A percentile compares a stretch with the other conserved stretches of the same genome.
These are phyloP conservation scores for Sminthopsis crassicaudata DNA, from an alignment of 2,113 vertebrate genomes.

Conservation along the genomic window DNA sequence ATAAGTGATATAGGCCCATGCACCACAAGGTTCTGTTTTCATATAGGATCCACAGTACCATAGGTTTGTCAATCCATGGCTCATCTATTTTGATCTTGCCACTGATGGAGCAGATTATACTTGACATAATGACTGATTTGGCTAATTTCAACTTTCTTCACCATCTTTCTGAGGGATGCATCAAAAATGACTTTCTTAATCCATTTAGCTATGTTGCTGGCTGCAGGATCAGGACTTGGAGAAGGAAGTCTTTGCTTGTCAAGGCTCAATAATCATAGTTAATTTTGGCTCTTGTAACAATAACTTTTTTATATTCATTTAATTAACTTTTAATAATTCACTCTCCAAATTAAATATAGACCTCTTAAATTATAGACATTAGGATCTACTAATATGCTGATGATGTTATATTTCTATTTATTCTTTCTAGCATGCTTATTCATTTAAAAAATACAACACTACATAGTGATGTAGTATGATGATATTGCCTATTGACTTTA, in stretches of 20 bases:
- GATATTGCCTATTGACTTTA: neutral
- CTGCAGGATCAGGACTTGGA: neutral
- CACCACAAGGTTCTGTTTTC: neutral
- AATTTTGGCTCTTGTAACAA: neutral
- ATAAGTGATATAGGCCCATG: neutral
- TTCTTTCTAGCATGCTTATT: neutral
- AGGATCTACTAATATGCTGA: neutral
- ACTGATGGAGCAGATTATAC: neutral
- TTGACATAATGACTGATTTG: neutral
- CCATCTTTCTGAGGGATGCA: neutral
- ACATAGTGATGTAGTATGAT: neutral
- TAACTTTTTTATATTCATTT: neutral
- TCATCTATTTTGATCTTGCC: neutral
- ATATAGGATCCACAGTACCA: neutral
- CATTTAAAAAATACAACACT: slow-evolving; percentile 11
- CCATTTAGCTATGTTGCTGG: neutral
- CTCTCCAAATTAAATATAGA: neutral
- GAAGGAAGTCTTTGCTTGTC: neutral
- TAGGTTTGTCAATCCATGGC: too few relatives aligned
- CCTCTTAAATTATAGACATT: neutral
- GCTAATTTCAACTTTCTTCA: neutral
- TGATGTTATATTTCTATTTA: neutral
- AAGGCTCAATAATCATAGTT: neutral
- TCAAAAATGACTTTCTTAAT: neutral
- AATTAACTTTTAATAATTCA: neutral